phyloP scores from a whole-genome alignment of 2,113 vertebrate genomes.

The Silurus asotus region DNA sequence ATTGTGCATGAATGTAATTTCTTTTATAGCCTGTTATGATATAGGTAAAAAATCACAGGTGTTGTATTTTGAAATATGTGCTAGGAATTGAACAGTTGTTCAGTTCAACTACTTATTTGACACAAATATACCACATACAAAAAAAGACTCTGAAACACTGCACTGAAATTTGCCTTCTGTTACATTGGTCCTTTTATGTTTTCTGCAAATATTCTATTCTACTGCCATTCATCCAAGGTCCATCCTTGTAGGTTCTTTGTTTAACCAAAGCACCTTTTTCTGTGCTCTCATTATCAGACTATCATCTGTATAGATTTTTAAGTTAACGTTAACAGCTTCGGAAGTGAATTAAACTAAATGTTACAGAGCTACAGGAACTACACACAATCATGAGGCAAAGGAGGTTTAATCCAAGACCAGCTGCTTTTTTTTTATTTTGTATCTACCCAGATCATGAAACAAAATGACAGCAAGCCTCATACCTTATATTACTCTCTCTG shows the following conservation, averaged over 20 bases:
- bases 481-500: background rate
- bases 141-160: background rate
- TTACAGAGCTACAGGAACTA: conserved; percentile 30
- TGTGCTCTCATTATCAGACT: conserved; percentile 24
- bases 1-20: background rate
- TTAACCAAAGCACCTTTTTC: background rate
- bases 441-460: conserved; percentile 23
- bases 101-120: background rate
- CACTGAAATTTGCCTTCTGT: background rate
- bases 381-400: conserved; percentile 47
- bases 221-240: conserved; percentile 4
- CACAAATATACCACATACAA: background rate
- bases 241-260: background rate
- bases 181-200: conserved; percentile 5
- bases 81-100: background rate
- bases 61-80: background rate
- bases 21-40: background rate
- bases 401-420: conserved; percentile 25
- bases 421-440: conserved; percentile 5
- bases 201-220: background rate
- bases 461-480: conserved; percentile 18
- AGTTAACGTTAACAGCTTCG: too few relatives aligned
- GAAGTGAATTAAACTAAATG: conserved; percentile 38
- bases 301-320: conserved; percentile 34
- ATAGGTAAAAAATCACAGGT: background rate